Evolutionary conservation across 2,888 invertebrate genomes (phyloP), one percentile per base, ranked within the genome.

Genomic region (Melinaea menophilus): DNA sequence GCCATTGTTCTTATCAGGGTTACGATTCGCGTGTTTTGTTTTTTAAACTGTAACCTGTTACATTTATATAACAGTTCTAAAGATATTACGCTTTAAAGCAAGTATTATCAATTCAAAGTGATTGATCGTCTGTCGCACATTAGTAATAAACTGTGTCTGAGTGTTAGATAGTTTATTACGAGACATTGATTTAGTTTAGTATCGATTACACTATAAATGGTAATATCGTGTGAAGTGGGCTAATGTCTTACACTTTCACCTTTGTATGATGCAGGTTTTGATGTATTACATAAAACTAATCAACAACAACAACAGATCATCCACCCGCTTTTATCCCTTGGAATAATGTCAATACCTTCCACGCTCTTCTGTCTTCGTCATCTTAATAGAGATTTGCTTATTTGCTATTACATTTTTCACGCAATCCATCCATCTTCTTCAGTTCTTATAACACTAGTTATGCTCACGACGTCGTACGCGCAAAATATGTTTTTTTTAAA

Each of bases 161-260:
- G 83, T 83, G 84, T 82, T 80, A 85, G 80, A 75, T 70, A 77
- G 79, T 81, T 79, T 79, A 80, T 84, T 79, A 82, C 77, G 81
- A 74, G 72, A 77, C 80, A 80, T 84, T 82, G 75, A 69, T 70
- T 79, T 77, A 61, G 70, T 70, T 71, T 73, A 75, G 83, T 82
- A 86, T 86, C 82, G 81, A 86, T 87, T 85, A 79, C 77, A 75
- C 75, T 81, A 82, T 84, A 82, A 81, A 84, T 84, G 79, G 77
- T 76, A 75, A 81, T 80, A 76, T 79, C 72, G 69, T 75, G 73
- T 81, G 81, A 85, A 85, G 70, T 77, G 69, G 80, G 77, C 76
- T 71, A 67, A 58, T 68, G 63, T 70, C 65, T 69, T 65, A 66
- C 69, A 76, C 74, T 76, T 77, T 76, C 74, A 75, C 75, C 69